These are phyloP conservation scores for Panthera leo DNA, from an alignment of 2,113 vertebrate species.

Conservation along the genomic window DNA sequence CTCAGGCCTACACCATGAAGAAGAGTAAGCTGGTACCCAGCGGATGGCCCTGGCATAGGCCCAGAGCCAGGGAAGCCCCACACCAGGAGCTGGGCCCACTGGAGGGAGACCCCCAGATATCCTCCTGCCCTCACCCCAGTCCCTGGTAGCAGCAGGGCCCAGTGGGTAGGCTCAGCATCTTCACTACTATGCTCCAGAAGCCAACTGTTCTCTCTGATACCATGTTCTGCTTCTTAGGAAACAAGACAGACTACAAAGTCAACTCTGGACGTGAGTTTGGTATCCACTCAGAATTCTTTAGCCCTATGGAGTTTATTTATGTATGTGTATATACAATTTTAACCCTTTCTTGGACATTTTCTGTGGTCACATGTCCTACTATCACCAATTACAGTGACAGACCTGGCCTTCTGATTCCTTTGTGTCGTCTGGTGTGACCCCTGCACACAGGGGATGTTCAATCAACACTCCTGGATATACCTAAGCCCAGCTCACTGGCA, in stretches of 20 bases:
- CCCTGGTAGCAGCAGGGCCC: background rate
- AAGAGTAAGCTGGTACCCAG: background rate
- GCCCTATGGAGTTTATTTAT: background rate
- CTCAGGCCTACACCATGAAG: constrained; percentile 79
- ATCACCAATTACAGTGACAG: background rate
- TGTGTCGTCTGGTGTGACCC: background rate
- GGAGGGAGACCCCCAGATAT: background rate
- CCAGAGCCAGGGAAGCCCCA: background rate
- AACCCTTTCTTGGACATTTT: background rate
- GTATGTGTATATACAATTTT: background rate
- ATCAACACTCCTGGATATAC: background rate
- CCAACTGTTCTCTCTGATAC: background rate
- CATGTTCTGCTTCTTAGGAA: background rate
- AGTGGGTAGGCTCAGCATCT: background rate
- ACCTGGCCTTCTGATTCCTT: background rate
- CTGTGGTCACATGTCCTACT: background rate
- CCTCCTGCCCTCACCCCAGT: background rate
- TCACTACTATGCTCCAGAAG: background rate
- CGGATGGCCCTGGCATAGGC: background rate
- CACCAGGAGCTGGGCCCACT: background rate
- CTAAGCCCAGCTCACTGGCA: background rate
- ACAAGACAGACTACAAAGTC: background rate
- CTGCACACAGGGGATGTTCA: too few species aligned
- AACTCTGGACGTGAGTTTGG: background rate
- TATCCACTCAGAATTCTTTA: too few species aligned